Evolutionary conservation across 2,888 invertebrate species (phyloP).

Genomic region (Amblyjoppa proteus): DNA sequence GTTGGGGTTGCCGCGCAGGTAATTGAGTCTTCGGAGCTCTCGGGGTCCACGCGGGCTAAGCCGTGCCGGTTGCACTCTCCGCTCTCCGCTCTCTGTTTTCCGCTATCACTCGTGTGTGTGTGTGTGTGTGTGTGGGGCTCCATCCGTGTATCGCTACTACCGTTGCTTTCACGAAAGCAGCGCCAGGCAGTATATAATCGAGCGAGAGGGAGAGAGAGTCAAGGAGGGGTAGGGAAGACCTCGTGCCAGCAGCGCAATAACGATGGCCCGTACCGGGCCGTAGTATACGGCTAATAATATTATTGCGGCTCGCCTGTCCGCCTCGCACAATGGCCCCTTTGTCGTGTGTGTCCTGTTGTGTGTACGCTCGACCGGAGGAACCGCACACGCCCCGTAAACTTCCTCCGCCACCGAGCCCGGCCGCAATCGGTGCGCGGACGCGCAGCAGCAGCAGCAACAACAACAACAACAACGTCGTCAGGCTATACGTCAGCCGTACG

Average conservation of each 20-base stretch:
- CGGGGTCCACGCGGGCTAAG: slow-evolving; percentile 45
- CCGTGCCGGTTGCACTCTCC: slow-evolving; percentile 31
- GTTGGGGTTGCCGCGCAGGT: slow-evolving; percentile 61
- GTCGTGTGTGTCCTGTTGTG: slow-evolving; percentile 71
- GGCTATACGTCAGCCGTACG: slow-evolving; percentile 63
- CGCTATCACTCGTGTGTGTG: slow-evolving; percentile 8
- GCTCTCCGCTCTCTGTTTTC: slow-evolving; percentile 8
- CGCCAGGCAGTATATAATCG: slow-evolving; percentile 13
- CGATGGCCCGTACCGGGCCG: slow-evolving; percentile 22
- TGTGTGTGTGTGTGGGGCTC: background rate
- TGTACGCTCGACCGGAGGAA: slow-evolving; percentile 22
- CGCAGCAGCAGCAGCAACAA: slow-evolving; percentile 54
- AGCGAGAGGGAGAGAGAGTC: background rate
- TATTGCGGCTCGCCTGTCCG: slow-evolving; percentile 72
- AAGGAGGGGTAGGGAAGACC: background rate
- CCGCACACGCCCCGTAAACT: slow-evolving; percentile 60
- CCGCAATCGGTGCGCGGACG: slow-evolving; percentile 44
- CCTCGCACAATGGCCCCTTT: slow-evolving; percentile 80
- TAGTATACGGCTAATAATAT: slow-evolving; percentile 78
- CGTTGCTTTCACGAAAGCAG: slow-evolving; percentile 41
- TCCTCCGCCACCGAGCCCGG: slow-evolving; percentile 16
- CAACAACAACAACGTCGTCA: slow-evolving; percentile 35
- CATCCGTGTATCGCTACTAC: slow-evolving; percentile 5
- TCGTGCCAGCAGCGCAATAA: slow-evolving; percentile 41
- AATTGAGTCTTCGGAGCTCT: slow-evolving; percentile 78